Conservation (phyloP, 2,888 invertebrate genomes). For the Sycophila texana region DNA sequence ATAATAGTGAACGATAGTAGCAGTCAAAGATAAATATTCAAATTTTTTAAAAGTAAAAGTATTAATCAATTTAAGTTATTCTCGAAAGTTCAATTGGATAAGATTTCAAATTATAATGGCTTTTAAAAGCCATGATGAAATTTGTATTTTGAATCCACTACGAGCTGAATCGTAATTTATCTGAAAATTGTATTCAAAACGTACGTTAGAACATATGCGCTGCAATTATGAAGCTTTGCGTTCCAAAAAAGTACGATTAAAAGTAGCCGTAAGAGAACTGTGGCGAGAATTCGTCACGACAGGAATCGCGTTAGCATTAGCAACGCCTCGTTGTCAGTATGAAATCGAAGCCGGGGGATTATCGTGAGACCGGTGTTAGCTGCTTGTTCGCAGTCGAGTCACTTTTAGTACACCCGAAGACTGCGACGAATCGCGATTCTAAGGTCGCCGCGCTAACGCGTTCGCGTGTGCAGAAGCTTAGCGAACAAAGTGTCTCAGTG, state of each 20-base stretch:
- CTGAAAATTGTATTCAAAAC: too few relatives aligned
- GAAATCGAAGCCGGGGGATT: constrained; percentile 63
- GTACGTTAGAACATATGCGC: neutral
- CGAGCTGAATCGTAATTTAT: neutral
- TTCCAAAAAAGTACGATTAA: constrained; percentile 31
- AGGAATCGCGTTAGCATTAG: constrained; percentile 59
- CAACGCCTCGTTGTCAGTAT: constrained; percentile 61
- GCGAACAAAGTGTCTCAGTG: neutral
- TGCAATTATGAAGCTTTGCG: neutral
- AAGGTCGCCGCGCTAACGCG: constrained; percentile 58
- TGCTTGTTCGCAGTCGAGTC: constrained; percentile 73
- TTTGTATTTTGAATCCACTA: too few relatives aligned
- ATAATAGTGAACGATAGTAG: too few relatives aligned
- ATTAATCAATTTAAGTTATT: too few relatives aligned
- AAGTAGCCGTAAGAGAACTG: constrained; percentile 35
- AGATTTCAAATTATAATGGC: too few relatives aligned
- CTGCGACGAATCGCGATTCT: constrained; percentile 67
- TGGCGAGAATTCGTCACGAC: constrained; percentile 35
- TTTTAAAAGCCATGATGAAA: too few relatives aligned
- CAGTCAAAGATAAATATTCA: too few relatives aligned
- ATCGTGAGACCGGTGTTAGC: constrained; percentile 72
- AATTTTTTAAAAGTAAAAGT: too few relatives aligned
- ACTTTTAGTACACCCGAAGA: constrained; percentile 60
- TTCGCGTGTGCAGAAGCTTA: constrained; percentile 1
- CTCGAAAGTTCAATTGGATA: too few relatives aligned